Percentiles rank a stretch among this genome's conserved stretches.
Evolutionary conservation across 2,113 vertebrate genomes (phyloP).

Genomic region (Campylorhamphus procurvoides): DNA sequence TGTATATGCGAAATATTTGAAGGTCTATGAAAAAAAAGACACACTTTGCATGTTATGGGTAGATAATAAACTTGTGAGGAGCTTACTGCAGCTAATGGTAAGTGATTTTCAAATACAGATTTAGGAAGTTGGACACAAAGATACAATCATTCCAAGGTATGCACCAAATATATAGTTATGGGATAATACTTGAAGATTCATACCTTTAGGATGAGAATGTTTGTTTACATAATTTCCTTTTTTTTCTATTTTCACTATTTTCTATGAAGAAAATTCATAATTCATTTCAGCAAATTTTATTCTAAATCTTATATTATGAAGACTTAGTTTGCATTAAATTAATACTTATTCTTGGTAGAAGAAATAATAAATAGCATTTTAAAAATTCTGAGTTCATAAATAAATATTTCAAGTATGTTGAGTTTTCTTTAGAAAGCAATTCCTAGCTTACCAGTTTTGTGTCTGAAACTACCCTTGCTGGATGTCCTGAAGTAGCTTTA

Average conservation of each 20-base stretch:
- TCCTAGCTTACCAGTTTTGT: neutral
- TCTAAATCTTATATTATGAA: neutral
- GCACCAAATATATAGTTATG: neutral
- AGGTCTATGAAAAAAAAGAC: neutral
- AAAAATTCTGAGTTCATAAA: neutral
- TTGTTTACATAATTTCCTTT: neutral
- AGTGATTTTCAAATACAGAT: neutral
- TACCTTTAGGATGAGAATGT: neutral
- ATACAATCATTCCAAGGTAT: neutral
- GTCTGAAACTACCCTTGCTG: neutral
- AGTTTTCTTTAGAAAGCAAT: neutral
- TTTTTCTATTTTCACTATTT: neutral
- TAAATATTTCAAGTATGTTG: neutral
- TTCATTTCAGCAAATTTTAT: neutral
- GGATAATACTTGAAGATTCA: neutral
- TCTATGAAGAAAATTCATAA: neutral
- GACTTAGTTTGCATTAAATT: neutral
- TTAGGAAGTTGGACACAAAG: neutral
- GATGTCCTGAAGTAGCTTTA: conserved; percentile 48
- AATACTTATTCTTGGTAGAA: neutral
- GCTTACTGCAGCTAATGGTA: neutral
- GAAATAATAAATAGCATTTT: neutral
- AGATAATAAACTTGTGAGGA: neutral
- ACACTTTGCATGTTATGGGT: neutral
- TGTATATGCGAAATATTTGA: neutral